Percentiles rank a stretch among this genome's conserved stretches.
These are phyloP conservation scores for Agonopterix arenella DNA, from an alignment of 2,888 invertebrate genomes.

Conservation along the genomic window DNA sequence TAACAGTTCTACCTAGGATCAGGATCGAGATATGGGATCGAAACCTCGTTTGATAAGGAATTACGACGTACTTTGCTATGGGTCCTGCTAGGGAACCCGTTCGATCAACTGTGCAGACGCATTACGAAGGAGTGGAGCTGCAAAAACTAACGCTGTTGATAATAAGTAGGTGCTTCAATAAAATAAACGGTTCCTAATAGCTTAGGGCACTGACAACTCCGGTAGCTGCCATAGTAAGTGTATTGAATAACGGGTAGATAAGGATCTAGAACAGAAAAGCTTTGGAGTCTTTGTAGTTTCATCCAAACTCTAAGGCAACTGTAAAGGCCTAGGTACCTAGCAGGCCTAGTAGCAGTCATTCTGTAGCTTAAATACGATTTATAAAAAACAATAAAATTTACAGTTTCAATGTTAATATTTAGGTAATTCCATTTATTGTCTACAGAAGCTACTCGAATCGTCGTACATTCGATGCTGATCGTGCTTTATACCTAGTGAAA, in stretches of 20 bases:
- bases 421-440: too few species aligned
- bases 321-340: too few species aligned
- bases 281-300: neutral
- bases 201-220: conserved; percentile 26
- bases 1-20: too few species aligned
- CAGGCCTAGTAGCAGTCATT: too few species aligned
- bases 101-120: conserved; percentile 30
- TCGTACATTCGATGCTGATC: too few species aligned
- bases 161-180: conserved; percentile 55
- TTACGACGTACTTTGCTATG: neutral
- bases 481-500: too few species aligned
- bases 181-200: conserved; percentile 57
- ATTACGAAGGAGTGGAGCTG: conserved; percentile 28
- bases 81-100: conserved; percentile 24
- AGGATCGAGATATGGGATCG: too few species aligned
- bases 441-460: too few species aligned
- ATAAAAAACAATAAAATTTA: too few species aligned
- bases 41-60: neutral
- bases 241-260: conserved; percentile 19
- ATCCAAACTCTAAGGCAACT: too few species aligned
- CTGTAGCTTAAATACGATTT: too few species aligned
- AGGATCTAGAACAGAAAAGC: conserved; percentile 12
- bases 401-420: too few species aligned
- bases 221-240: conserved; percentile 16
- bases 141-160: conserved; percentile 36